Base-by-base conservation (phyloP, 2,797 vertebrate genomes). In the Periparus ater region DNA sequence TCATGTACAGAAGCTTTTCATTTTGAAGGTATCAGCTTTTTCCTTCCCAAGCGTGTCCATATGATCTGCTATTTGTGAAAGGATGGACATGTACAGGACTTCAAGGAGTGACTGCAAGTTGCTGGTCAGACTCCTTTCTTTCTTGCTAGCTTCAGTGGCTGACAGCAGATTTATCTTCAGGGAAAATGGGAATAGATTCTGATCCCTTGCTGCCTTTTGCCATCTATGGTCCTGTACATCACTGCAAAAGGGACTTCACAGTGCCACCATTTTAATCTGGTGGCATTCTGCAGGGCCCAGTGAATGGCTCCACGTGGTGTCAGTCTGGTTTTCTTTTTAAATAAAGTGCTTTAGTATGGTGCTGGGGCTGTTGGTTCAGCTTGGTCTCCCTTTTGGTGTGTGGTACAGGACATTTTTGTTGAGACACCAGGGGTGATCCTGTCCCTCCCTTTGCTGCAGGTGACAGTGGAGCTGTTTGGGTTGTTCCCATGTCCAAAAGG, bases 301-400 rank as follows among this genome's bases (percentile, higher is more conserved):
- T 1, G 4, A 42, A 15, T 0, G 2, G 17, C 29, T 89, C 25
- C 0, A 0, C 4, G 0, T 2, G 5, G 27, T 61, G 11, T 55
- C 2, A 47, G n/a, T 6, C 47, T 48, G 18, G 1, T 34, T 84
- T 65, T 51, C 53, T 42, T 53, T 26, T 55, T 5, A 21, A 82
- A 60, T 27, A 47, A 78, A 54, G 27, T 40, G 13, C 36, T 91
- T 76, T 21, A 23, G 17, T 22, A 7, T 65, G 82, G 68, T 47
- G 6, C 40, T 45, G 55, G 25, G 29, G 9, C 47, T 7, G 4
- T 14, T 0, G 0, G 2, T 82, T 73, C 32, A 34, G 20, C 54
- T 54, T 57, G 9, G 29, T 75, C 29, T 86, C 25, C 47, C 11
- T 68, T 65, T 51, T 40, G 40, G 13, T 1, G 0, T 1, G 0